Evolutionary conservation across 1,140 invertebrate genomes (phyloP).

Genomic region (Thaumetopoea pityocampa): DNA sequence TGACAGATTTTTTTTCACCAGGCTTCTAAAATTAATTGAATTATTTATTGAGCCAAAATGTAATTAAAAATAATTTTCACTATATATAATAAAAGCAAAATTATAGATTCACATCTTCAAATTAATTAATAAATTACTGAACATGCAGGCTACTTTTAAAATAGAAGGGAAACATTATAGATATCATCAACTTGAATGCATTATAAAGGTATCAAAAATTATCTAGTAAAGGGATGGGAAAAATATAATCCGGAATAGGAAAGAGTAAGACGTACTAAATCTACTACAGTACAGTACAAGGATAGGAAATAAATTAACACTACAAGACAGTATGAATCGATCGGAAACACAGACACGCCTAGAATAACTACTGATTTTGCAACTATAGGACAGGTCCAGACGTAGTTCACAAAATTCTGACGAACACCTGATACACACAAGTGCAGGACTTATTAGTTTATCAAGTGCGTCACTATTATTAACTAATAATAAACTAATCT

Average conservation of each 20-base stretch:
- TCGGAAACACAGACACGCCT: conserved; percentile 42
- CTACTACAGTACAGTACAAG: conserved; percentile 48
- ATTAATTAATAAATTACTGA: conserved; percentile 1
- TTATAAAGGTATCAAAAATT: conserved; percentile 23
- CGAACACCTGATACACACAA: conserved; percentile 49
- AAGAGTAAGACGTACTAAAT: conserved; percentile 33
- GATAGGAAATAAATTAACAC: too few relatives aligned
- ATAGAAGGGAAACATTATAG: conserved; percentile 7
- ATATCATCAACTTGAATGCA: conserved; percentile 18
- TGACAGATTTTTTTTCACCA: conserved; percentile 38
- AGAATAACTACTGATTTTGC: conserved; percentile 62
- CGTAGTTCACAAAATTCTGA: conserved; percentile 64
- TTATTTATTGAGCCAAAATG: conserved; percentile 66
- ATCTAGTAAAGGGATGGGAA: conserved; percentile 24
- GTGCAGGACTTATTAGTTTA: conserved; percentile 45
- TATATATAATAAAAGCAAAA: conserved; percentile 26
- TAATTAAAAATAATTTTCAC: conserved; percentile 38
- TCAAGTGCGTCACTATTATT: conserved; percentile 52
- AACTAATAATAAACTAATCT: conserved; percentile 38
- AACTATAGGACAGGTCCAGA: conserved; percentile 72
- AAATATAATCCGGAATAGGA: conserved; percentile 37
- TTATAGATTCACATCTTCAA: conserved; percentile 7
- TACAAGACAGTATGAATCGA: conserved; percentile 48
- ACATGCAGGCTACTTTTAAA: conserved; percentile 10
- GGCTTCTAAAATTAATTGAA: conserved; percentile 52